Evolutionary conservation across 2,888 invertebrate genomes (phyloP), one percentile per base, ranked within the genome.

Genomic region (Hirtodrosophila alboralis): DNA sequence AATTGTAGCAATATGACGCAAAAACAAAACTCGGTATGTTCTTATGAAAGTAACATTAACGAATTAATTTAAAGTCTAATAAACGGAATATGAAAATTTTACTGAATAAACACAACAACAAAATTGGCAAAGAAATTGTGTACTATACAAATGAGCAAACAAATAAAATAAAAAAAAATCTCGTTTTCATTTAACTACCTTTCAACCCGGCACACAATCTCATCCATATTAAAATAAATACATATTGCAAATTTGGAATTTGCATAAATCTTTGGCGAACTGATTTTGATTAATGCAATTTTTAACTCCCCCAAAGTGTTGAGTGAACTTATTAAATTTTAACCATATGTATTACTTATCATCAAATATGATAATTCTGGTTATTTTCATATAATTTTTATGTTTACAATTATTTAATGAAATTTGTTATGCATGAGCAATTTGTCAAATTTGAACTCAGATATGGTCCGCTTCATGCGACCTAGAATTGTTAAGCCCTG

Each of bases 31-130:
- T 86, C 81, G 86, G 81, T 86, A 80, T 80, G 86, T 86, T 80
- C 79, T 80, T 80, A 80, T 80, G 79, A 80, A 72, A 84, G 86
- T 86, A 80, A 86, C 79, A 80, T 86, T 86, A 86, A 80, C 86
- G 79, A 80, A 80, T 86, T 86, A 86, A 86, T 84, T 80, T 80
- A 80, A 78, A 72, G 80, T 85, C 76, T 83, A 75, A 85, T 83
- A 75, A 79, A 85, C 62, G 59, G 81, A 79, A 84, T 80, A 84
- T 74, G 83, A 86, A 67, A 86, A 84, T 86, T 80, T 80, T 86
- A 80, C 81, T 80, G 81, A 80, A 86, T 80, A 80, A 79, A 71
- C 40, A 36, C 26, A 62, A 28, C 23, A 18, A 67, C 58, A 52
- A 40, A 45, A 66, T 51, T 45, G 16, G 21, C 33, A 40, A 31